Evolutionary conservation across 2,888 invertebrate genomes (phyloP).

Genomic region (Chesias legatella): DNA sequence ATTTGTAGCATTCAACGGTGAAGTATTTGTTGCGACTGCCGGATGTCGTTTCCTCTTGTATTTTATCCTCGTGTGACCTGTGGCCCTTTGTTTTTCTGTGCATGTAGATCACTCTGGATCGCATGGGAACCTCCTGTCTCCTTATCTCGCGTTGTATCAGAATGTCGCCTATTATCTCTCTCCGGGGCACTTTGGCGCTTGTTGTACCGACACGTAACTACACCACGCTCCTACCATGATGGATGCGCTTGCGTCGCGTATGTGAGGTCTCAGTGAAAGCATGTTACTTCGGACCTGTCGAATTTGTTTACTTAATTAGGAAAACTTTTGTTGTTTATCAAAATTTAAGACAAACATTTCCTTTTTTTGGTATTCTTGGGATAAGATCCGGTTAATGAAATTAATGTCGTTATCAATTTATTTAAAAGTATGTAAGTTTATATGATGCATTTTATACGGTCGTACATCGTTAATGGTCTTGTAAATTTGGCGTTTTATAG

Average conservation of each 20-base stretch:
- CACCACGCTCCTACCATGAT: constrained; percentile 69
- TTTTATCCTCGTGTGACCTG: constrained; percentile 64
- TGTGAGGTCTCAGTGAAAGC: constrained; percentile 59
- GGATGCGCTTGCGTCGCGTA: constrained; percentile 60
- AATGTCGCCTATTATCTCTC: constrained; percentile 77
- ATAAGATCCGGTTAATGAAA: constrained; percentile 32
- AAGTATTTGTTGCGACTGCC: constrained; percentile 20
- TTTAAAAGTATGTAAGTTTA: constrained; percentile 51
- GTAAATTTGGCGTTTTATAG: constrained; percentile 57
- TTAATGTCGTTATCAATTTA: constrained; percentile 53
- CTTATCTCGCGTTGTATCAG: constrained; percentile 76
- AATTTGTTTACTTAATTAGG: constrained; percentile 18
- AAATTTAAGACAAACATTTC: no score
- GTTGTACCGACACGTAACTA: constrained; percentile 64
- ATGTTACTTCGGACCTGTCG: constrained; percentile 31
- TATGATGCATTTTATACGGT: constrained; percentile 48
- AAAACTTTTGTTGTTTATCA: constrained; percentile 11
- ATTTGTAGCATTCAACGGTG: constrained; percentile 7
- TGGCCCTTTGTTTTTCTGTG: constrained; percentile 48
- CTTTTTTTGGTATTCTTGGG: constrained; percentile 18
- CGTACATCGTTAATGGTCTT: constrained; percentile 50
- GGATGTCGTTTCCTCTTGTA: constrained; percentile 46
- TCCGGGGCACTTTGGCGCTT: constrained; percentile 71
- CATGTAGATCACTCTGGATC: constrained; percentile 49
- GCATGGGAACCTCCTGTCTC: constrained; percentile 68